Evolutionary conservation across 2,113 vertebrate species (phyloP).

Genomic region (Tachuris rubrigastra): DNA sequence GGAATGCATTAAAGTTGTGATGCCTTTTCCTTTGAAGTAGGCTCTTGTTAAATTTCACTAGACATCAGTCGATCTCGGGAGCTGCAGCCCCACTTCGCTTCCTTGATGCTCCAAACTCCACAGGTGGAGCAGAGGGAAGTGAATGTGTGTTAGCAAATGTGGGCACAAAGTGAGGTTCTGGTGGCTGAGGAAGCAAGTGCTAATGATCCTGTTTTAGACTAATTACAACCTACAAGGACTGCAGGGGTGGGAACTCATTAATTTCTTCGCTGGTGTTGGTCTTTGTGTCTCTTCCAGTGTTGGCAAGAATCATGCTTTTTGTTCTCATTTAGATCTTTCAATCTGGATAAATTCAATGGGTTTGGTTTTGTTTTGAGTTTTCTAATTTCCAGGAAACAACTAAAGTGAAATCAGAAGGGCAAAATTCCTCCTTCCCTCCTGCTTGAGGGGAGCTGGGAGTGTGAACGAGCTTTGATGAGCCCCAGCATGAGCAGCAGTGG

Average conservation of each 20-base stretch:
- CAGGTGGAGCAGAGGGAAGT: neutral
- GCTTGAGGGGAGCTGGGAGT: neutral
- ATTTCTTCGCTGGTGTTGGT: neutral
- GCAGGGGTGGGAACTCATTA: constrained; percentile 6
- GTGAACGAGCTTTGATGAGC: fast-evolving
- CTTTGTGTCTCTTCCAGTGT: constrained; percentile 4
- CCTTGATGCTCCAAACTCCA: neutral
- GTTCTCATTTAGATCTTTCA: neutral
- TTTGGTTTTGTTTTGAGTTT: neutral
- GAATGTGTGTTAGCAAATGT: neutral
- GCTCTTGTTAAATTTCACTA: neutral
- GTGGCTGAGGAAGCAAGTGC: neutral
- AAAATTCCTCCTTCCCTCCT: neutral
- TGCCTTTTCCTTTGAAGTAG: constrained; percentile 24
- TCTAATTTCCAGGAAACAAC: neutral
- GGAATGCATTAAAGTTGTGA: constrained; percentile 1
- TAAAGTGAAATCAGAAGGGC: neutral
- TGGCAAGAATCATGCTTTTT: neutral
- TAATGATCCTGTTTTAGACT: neutral
- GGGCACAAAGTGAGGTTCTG: neutral
- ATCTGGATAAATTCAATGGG: neutral
- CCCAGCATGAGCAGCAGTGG: neutral
- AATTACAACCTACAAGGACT: constrained; percentile 3
- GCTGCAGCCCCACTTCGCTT: neutral
- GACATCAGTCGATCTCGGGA: neutral